Conservation (phyloP, 2,888 invertebrate genomes). For the Perdita meconis region DNA sequence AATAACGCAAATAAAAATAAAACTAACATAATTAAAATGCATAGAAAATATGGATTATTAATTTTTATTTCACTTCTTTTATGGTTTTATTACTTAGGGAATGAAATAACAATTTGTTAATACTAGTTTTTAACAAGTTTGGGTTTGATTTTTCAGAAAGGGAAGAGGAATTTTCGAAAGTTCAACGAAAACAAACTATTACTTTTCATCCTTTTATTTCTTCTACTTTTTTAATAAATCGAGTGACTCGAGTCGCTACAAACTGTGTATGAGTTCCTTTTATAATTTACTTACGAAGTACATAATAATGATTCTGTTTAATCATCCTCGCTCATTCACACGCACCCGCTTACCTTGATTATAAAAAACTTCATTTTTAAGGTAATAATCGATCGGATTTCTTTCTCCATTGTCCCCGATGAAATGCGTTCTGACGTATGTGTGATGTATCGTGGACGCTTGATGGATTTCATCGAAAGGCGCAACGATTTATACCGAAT, state of each 20-base stretch:
- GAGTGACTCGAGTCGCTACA: slow-evolving; percentile 81
- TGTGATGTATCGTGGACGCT: slow-evolving; percentile 52
- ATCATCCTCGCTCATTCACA: slow-evolving; percentile 66
- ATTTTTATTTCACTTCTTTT: no score
- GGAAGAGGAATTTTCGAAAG: not conserved
- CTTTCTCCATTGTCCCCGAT: slow-evolving; percentile 55
- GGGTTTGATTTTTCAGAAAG: no score
- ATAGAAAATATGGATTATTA: no score
- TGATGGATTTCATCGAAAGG: slow-evolving; percentile 15
- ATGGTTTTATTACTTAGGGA: no score
- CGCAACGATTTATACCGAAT: slow-evolving; percentile 22
- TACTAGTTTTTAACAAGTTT: no score
- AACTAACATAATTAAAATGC: no score
- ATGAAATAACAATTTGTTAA: no score
- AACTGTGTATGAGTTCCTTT: slow-evolving; percentile 77
- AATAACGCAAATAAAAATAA: no score
- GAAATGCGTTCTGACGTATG: slow-evolving; percentile 66
- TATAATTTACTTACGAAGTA: slow-evolving; percentile 76
- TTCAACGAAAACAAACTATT: not conserved
- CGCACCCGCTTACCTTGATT: slow-evolving; percentile 67
- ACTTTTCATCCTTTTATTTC: slow-evolving; percentile 79
- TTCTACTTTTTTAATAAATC: slow-evolving; percentile 81
- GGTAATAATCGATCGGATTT: slow-evolving; percentile 64
- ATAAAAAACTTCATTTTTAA: slow-evolving; percentile 72
- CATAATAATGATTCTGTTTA: slow-evolving; percentile 67